phyloP scores from a whole-genome alignment of 23 tunicate genomes.

The Halocynthia roretzi region DNA sequence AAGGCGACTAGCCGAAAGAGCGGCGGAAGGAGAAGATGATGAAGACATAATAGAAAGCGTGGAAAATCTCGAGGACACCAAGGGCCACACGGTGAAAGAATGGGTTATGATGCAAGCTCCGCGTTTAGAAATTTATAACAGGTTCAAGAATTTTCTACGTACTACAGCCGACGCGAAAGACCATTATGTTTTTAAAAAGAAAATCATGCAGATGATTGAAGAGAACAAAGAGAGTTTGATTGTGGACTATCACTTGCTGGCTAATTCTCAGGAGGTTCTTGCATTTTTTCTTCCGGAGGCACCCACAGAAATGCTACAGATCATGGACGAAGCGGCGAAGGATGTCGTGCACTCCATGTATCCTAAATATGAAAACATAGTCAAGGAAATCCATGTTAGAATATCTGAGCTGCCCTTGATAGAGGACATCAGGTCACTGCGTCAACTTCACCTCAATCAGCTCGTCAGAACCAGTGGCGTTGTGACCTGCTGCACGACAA shows the following conservation, averaged over 20 bases:
- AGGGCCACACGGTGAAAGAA: slow-evolving; percentile 90
- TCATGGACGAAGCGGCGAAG: slow-evolving; percentile 93
- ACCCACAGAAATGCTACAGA: slow-evolving; percentile 83
- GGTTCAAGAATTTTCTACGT: slow-evolving; percentile 80
- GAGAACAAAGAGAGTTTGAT: slow-evolving; percentile 96
- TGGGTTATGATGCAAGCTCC: slow-evolving; percentile 97
- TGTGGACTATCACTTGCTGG: slow-evolving; percentile 83
- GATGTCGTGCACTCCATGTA: slow-evolving; percentile 81
- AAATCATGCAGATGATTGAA: slow-evolving; percentile 98
- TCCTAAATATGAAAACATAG: slow-evolving; percentile 93
- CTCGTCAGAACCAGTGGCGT: slow-evolving; percentile 93
- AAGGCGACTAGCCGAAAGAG: slow-evolving; percentile 88
- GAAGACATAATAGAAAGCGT: slow-evolving; percentile 95
- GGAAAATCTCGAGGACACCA: slow-evolving; percentile 98
- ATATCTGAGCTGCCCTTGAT: slow-evolving; percentile 80
- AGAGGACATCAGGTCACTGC: slow-evolving; percentile 91
- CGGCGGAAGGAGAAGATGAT: slow-evolving; percentile 93
- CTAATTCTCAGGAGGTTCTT: slow-evolving; percentile 72
- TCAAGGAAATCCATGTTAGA: slow-evolving; percentile 91
- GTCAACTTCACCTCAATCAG: slow-evolving; percentile 95
- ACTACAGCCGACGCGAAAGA: slow-evolving; percentile 84
- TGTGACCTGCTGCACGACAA: slow-evolving; percentile 85
- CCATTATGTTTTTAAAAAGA: slow-evolving; percentile 76
- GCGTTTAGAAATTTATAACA: slow-evolving; percentile 62
- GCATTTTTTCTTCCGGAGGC: slow-evolving; percentile 99